A percentile compares a stretch with the other conserved stretches of the same genome.
Evolutionary conservation across 2,888 invertebrate species (phyloP).

Genomic region (Hirtodrosophila duncani): DNA sequence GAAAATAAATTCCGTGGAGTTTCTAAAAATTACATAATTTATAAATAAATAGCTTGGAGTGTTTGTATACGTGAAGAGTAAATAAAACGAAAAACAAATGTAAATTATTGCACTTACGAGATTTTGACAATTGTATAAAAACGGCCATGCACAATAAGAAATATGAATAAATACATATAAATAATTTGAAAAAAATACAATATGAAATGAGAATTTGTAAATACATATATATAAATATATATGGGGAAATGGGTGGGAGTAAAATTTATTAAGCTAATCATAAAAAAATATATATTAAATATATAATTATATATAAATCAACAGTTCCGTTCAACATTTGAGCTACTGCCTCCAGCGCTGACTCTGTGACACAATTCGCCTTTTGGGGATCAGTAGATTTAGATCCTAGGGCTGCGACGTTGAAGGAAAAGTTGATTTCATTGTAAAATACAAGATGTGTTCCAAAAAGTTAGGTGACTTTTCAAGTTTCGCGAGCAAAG

Average conservation of each 20-base stretch:
- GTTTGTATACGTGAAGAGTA: slow-evolving; percentile 16
- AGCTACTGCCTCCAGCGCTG: too few relatives aligned
- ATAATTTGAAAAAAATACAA: slow-evolving; percentile 40
- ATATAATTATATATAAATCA: too few relatives aligned
- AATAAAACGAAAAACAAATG: slow-evolving; percentile 12
- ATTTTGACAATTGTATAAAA: slow-evolving; percentile 38
- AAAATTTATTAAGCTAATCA: too few relatives aligned
- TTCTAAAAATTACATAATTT: slow-evolving; percentile 35
- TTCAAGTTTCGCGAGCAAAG: too few relatives aligned
- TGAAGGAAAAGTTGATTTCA: too few relatives aligned
- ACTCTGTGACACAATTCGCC: too few relatives aligned
- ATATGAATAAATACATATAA: slow-evolving; percentile 42
- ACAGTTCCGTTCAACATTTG: too few relatives aligned
- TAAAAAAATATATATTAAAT: not conserved
- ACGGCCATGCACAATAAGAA: slow-evolving; percentile 9
- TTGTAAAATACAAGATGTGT: too few relatives aligned
- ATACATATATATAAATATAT: slow-evolving; percentile 7
- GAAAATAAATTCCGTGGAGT: slow-evolving; percentile 43
- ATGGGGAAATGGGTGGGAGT: not conserved
- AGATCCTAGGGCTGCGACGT: too few relatives aligned
- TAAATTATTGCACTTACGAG: slow-evolving; percentile 57
- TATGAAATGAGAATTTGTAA: slow-evolving; percentile 32
- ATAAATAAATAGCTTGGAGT: slow-evolving; percentile 42
- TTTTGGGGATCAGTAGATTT: too few relatives aligned
- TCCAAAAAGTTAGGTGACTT: too few relatives aligned